Conservation (phyloP, 2,113 vertebrate species). For the Datnioides undecimradiatus region DNA sequence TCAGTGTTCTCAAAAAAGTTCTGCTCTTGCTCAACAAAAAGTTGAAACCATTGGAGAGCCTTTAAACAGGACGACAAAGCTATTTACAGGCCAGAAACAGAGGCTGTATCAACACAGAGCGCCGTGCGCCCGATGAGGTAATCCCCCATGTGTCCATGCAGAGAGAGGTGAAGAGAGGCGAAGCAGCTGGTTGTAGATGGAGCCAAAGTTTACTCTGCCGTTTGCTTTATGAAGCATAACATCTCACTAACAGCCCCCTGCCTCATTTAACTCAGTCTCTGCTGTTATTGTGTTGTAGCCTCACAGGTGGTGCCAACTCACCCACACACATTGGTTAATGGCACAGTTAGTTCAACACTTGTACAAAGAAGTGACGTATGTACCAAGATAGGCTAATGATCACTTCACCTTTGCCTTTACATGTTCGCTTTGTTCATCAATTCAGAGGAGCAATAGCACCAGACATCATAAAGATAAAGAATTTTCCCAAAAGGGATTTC, state of each 20-base stretch:
- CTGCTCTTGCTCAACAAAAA: constrained; percentile 35
- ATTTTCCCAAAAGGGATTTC: constrained; percentile 32
- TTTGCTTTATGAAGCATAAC: constrained; percentile 62
- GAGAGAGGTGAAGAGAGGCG: constrained; percentile 44
- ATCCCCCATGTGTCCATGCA: constrained; percentile 56
- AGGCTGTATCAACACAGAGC: constrained; percentile 64
- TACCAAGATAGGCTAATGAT: constrained; percentile 63
- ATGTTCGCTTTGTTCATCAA: constrained; percentile 50
- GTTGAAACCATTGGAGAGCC: constrained; percentile 38
- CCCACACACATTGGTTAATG: constrained; percentile 52
- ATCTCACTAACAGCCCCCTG: constrained; percentile 36
- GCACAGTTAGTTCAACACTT: constrained; percentile 3
- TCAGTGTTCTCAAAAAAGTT: constrained; percentile 8
- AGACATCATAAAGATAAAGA: constrained; percentile 56
- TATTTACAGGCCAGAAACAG: constrained; percentile 64
- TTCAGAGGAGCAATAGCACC: constrained; percentile 43
- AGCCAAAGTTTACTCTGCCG: constrained; percentile 55
- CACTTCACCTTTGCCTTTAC: constrained; percentile 60
- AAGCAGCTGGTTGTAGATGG: constrained; percentile 72
- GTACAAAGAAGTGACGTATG: constrained; percentile 28
- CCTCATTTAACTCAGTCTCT: constrained; percentile 56
- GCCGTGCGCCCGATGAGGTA: constrained; percentile 61
- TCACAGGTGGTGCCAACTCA: constrained; percentile 46
- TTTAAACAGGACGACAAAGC: constrained; percentile 40
- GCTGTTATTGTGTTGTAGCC: constrained; percentile 4